Evolutionary conservation across 1,140 invertebrate species (phyloP).

Genomic region (Drosophila subpulchrella): DNA sequence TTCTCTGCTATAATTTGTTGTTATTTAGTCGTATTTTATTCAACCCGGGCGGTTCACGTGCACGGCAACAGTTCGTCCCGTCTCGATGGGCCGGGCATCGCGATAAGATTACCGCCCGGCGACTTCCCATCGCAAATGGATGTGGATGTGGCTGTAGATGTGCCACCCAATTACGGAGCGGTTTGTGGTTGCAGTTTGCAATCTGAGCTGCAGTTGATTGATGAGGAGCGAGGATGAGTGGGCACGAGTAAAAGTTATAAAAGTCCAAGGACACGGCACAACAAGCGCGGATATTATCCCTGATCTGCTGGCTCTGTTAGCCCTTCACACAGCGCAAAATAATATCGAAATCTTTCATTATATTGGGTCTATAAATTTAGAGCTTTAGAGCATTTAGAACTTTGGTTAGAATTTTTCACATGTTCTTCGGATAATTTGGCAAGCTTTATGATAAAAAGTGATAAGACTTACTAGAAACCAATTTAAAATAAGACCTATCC

Average conservation of each 20-base stretch:
- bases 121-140: constrained; percentile 1
- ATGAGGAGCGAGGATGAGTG: not conserved
- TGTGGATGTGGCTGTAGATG: not conserved
- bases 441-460: too few relatives aligned
- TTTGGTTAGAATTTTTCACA: too few relatives aligned
- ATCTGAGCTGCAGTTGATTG: constrained; percentile 7
- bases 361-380: too few relatives aligned
- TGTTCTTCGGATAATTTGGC: too few relatives aligned
- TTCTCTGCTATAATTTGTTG: not conserved
- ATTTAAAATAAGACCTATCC: too few relatives aligned
- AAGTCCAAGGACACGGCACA: not conserved
- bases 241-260: not conserved
- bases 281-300: not conserved
- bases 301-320: not conserved
- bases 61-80: constrained; percentile 20
- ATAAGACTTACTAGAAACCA: too few relatives aligned
- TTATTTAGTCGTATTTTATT: not conserved
- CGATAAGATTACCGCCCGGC: constrained; percentile 43
- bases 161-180: constrained; percentile 22
- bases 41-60: constrained; percentile 33
- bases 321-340: not conserved
- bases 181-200: constrained; percentile 13
- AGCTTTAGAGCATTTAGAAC: too few relatives aligned
- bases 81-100: constrained; percentile 22
- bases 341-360: not conserved